Evolutionary conservation across 2,113 vertebrate genomes (phyloP).

Genomic region (Polyodon spathula): DNA sequence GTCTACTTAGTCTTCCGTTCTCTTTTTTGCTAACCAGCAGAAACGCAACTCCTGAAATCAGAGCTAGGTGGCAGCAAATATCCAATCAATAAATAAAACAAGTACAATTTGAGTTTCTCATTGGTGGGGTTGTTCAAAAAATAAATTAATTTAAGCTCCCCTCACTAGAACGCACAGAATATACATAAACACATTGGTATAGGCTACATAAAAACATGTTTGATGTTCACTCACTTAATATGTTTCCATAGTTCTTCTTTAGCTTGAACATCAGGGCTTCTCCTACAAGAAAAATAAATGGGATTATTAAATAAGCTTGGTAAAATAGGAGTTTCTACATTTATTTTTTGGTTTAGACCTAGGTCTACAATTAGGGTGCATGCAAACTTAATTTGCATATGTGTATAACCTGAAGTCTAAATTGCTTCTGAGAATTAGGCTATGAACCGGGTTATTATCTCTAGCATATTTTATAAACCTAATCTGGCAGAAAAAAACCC

Average conservation of each 20-base stretch:
- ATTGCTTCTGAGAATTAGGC: too few relatives aligned
- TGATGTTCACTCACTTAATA: constrained; percentile 79
- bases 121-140: not conserved
- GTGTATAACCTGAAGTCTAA: not conserved
- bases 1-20: too few relatives aligned
- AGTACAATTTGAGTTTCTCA: too few relatives aligned
- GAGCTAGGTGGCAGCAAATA: not conserved
- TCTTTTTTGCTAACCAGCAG: too few relatives aligned
- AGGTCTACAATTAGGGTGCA: not conserved
- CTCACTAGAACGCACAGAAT: not conserved
- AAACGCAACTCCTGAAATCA: not conserved
- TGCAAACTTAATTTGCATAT: too few relatives aligned
- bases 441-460: too few relatives aligned
- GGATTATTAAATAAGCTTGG: not conserved
- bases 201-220: not conserved
- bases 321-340: not conserved
- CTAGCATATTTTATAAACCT: too few relatives aligned
- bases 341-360: not conserved
- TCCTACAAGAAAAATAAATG: constrained; percentile 46
- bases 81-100: too few relatives aligned
- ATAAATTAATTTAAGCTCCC: not conserved
- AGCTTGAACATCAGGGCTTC: constrained; percentile 80
- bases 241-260: constrained; percentile 83
- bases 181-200: not conserved
- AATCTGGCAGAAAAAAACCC: too few relatives aligned